Percentiles rank a stretch among this genome's conserved stretches.
These are phyloP conservation scores for Hydrolagus colliei DNA, from an alignment of 2,797 vertebrate genomes.

Conservation along the genomic window DNA sequence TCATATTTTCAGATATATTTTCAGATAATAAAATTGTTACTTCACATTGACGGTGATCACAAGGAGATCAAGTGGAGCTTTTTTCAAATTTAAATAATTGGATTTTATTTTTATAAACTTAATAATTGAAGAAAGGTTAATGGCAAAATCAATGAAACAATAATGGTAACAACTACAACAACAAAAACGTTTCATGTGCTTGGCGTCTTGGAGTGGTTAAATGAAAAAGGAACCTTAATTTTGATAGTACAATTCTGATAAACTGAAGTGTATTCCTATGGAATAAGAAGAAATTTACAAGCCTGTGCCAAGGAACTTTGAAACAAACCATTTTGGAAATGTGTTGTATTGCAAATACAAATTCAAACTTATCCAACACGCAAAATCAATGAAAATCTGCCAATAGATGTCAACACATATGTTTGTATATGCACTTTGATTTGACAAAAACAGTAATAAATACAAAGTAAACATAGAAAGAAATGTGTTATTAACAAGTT, in stretches of 20 bases:
- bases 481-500: background rate
- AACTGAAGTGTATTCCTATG: background rate
- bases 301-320: background rate
- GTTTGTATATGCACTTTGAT: background rate
- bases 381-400: too few species aligned
- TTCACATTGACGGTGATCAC: too few species aligned
- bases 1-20: too few species aligned
- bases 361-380: background rate
- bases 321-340: background rate
- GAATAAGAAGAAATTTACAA: background rate
- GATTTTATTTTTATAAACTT: too few species aligned
- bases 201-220: background rate
- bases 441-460: background rate
- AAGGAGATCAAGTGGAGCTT: too few species aligned
- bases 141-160: too few species aligned
- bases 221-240: background rate
- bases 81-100: too few species aligned
- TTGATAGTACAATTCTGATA: background rate
- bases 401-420: too few species aligned
- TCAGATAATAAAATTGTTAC: too few species aligned
- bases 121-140: too few species aligned
- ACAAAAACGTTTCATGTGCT: too few species aligned
- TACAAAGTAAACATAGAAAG: background rate
- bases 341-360: background rate
- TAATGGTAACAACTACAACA: too few species aligned